phyloP scores from a whole-genome alignment of 1,140 invertebrate species.

The Scaptomyza pallida region DNA sequence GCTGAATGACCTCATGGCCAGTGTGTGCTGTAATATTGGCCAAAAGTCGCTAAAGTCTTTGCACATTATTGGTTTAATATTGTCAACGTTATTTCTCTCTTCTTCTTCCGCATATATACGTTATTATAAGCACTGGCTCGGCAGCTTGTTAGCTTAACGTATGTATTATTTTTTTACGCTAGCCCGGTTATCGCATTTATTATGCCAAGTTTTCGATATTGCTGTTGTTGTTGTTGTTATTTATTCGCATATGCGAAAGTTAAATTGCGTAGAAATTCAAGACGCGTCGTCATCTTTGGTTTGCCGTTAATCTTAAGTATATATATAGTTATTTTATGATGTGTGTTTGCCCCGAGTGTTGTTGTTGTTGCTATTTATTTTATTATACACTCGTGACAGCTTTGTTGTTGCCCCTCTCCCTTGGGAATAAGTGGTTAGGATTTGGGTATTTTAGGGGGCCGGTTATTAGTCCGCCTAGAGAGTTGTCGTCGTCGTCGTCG shows the following conservation, averaged over 20 bases:
- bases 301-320: conserved; percentile 37
- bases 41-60: conserved; percentile 32
- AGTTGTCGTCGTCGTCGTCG: conserved; percentile 27
- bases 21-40: neutral
- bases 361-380: conserved; percentile 69
- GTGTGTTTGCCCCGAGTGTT: no score
- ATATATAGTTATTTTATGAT: conserved; percentile 77
- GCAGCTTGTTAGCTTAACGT: conserved; percentile 61
- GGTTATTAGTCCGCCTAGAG: conserved; percentile 17
- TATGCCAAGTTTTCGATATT: conserved; percentile 60
- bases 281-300: conserved; percentile 56
- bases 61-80: conserved; percentile 74
- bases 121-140: conserved; percentile 20
- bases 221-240: conserved; percentile 32
- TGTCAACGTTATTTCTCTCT: conserved; percentile 47
- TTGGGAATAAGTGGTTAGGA: neutral
- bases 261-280: conserved; percentile 81
- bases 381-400: conserved; percentile 39
- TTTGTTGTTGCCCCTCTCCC: neutral
- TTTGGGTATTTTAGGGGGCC: neutral
- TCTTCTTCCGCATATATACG: conserved; percentile 29
- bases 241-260: conserved; percentile 65
- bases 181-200: conserved; percentile 70
- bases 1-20: conserved; percentile 1
- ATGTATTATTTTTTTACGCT: conserved; percentile 21